Evolutionary conservation across 2,113 vertebrate genomes (phyloP).

Genomic region (Perccottus glenii): DNA sequence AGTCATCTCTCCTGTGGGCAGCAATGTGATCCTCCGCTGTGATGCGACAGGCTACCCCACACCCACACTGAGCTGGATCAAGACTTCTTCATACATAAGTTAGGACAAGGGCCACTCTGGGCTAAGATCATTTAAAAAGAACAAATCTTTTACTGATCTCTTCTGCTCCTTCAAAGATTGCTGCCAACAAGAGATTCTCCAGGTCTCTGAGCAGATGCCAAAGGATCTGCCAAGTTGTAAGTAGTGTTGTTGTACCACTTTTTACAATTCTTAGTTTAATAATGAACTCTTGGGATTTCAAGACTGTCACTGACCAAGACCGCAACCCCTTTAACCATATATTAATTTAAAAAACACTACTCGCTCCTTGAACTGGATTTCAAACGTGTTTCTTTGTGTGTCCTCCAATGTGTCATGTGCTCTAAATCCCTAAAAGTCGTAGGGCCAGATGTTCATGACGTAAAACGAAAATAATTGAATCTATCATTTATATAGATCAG

Average conservation of each 20-base stretch:
- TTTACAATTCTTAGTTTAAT: too few relatives aligned
- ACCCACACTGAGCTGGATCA: slow-evolving; percentile 86
- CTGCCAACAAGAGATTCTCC: slow-evolving; percentile 53
- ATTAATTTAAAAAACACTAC: too few relatives aligned
- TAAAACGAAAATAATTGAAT: too few relatives aligned
- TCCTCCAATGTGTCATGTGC: too few relatives aligned
- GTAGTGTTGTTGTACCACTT: slow-evolving; percentile 28
- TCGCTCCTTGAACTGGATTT: too few relatives aligned
- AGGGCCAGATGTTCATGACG: too few relatives aligned
- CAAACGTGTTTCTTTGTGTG: too few relatives aligned
- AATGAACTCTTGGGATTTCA: too few relatives aligned
- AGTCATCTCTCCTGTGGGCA: slow-evolving; percentile 86
- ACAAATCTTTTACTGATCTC: slow-evolving; percentile 1
- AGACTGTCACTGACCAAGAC: too few relatives aligned
- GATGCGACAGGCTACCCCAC: slow-evolving; percentile 89
- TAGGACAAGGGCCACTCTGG: background rate
- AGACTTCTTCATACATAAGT: slow-evolving; percentile 83
- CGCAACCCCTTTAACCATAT: too few relatives aligned
- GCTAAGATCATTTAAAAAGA: background rate
- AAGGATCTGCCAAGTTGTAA: slow-evolving; percentile 71
- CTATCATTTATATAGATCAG: too few relatives aligned
- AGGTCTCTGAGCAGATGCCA: slow-evolving; percentile 60
- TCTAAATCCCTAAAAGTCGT: too few relatives aligned
- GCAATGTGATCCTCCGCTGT: slow-evolving; percentile 90
- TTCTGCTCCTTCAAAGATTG: slow-evolving; percentile 58